Evolutionary conservation across 2,888 invertebrate genomes (phyloP).

Genomic region (Mesochorus sp.): DNA sequence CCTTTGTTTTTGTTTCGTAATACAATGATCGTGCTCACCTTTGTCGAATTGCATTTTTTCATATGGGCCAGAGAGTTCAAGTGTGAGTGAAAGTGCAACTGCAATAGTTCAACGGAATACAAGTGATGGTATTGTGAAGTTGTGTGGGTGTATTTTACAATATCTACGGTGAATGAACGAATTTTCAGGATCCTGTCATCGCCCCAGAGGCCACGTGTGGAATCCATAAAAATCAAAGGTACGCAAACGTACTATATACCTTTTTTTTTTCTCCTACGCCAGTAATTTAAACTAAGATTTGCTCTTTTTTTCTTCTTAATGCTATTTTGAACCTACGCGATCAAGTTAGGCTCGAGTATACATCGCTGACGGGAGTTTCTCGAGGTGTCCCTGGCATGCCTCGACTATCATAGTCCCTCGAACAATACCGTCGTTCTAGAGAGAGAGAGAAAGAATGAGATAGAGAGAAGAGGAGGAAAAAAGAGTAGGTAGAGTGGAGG

Average conservation of each 20-base stretch:
- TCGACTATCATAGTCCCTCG: constrained; percentile 60
- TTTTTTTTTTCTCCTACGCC: neutral
- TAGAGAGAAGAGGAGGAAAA: neutral
- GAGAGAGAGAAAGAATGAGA: constrained; percentile 18
- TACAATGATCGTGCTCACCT: no score
- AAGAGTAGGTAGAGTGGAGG: constrained; percentile 2
- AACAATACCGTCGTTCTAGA: constrained; percentile 48
- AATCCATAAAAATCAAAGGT: constrained; percentile 49
- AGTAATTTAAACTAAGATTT: neutral
- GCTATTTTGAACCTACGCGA: neutral
- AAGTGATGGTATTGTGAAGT: constrained; percentile 31
- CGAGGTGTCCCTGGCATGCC: constrained; percentile 57
- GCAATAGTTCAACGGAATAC: neutral
- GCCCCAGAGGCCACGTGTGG: constrained; percentile 42
- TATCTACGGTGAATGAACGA: constrained; percentile 54
- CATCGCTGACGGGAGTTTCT: constrained; percentile 31
- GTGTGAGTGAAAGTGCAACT: constrained; percentile 54
- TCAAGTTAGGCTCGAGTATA: constrained; percentile 6
- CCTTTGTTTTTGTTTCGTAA: no score
- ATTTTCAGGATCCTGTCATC: constrained; percentile 42
- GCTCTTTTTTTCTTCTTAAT: neutral
- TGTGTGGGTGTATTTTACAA: neutral
- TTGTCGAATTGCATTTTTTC: no score
- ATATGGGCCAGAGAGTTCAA: neutral
- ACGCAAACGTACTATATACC: neutral